phyloP scores from a whole-genome alignment of 2,888 invertebrate species.

The Odontomyia ornata region DNA sequence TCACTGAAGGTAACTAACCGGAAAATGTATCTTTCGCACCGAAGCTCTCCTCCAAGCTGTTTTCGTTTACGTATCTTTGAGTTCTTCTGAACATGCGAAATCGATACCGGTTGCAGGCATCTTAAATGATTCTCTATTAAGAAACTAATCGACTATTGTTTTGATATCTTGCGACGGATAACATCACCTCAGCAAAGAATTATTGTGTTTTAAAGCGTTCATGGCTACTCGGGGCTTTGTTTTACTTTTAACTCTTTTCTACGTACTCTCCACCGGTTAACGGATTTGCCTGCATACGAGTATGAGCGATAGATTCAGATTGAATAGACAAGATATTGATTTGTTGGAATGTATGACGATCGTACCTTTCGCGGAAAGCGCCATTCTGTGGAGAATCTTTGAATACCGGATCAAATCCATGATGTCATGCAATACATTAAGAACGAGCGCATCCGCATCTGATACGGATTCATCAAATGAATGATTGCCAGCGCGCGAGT shows the following conservation, averaged over 20 bases:
- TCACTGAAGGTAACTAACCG: slow-evolving; percentile 30
- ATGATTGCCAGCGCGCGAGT: neutral
- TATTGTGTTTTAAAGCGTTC: neutral
- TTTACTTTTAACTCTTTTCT: neutral
- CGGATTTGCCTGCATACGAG: neutral
- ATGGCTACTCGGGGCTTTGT: neutral
- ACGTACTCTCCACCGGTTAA: neutral
- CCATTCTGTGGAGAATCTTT: neutral
- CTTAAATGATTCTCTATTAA: slow-evolving; percentile 10
- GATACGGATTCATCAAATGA: neutral
- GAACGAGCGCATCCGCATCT: slow-evolving; percentile 29
- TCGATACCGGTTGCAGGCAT: slow-evolving; percentile 4
- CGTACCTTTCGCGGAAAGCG: too few species aligned
- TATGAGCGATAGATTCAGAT: slow-evolving; percentile 32
- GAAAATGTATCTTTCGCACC: slow-evolving; percentile 11
- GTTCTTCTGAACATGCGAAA: neutral
- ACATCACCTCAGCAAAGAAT: neutral
- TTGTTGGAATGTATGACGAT: neutral
- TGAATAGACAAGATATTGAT: neutral
- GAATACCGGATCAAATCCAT: slow-evolving; percentile 1
- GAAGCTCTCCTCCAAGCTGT: neutral
- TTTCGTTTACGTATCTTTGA: neutral
- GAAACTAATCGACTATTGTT: slow-evolving; percentile 25
- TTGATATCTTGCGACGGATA: neutral
- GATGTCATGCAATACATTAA: slow-evolving; percentile 31